Evolutionary conservation across 2,797 vertebrate species (phyloP), one percentile per base, ranked within the genome.

Genomic region (Taeniopygia guttata): DNA sequence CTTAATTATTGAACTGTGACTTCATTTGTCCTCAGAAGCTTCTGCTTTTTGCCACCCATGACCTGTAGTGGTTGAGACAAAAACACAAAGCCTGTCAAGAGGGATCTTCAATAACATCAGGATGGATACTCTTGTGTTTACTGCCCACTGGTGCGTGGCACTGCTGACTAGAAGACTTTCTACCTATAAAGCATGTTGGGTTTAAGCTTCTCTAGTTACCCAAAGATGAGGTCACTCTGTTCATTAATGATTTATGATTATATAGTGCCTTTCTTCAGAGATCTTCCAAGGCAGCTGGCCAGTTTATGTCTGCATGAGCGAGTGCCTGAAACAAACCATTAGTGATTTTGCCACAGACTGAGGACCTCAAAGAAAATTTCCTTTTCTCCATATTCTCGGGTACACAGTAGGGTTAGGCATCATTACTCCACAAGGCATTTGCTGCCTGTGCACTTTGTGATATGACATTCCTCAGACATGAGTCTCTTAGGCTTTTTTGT

Each of bases 171-270:
- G 81, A 91, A 76, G 86, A 43, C 58, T 78, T 81, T 66, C 76
- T 84, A 46, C 85, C 76, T 78, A 2, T 22, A 17, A 43, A 79
- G 40, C 19, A 5, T n/a, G 56, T 55, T 93, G 72, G 1, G 67
- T 82, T 92, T 80, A 48, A 77, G 45, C 45, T 72, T 85, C 93
- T 90, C 92, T 73, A 58, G 73, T 93, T 89, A 89, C 70, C 62
- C 74, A 72, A 86, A 84, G 72, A 62, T 46, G 78, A 90, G 66
- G 78, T 91, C 55, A 34, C 34, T 79, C 1, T 0, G 36, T 90
- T 94, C 58, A 23, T 93, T 72, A 93, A 94, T 75, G 52, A 90
- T 95, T 96, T 82, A 89, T 76, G 40, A 49, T 78, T 81, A 43
- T 20, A 9, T 25, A 93, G 72, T 78, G 66, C 46, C 30, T 91